phyloP scores from a whole-genome alignment of 2,797 vertebrate genomes.

The Leptodactylus fallax region DNA sequence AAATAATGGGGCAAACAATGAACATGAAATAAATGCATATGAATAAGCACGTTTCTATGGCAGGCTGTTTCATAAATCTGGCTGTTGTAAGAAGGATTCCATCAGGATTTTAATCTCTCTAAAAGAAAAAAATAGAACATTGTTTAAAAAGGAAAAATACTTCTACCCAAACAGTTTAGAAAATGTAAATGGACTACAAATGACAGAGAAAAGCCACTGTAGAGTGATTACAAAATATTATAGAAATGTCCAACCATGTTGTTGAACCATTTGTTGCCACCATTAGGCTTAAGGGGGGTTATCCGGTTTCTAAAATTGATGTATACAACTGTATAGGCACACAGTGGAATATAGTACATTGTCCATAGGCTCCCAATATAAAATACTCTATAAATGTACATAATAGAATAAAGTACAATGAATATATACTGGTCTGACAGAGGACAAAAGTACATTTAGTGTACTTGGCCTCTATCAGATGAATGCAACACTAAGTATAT shows the following conservation, averaged over 20 bases:
- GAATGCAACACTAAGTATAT: too few species aligned
- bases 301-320: too few species aligned
- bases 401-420: too few species aligned
- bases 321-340: too few species aligned
- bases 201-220: not conserved
- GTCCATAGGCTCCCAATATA: too few species aligned
- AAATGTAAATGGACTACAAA: too few species aligned
- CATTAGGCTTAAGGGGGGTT: not conserved
- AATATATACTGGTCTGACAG: too few species aligned
- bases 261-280: not conserved
- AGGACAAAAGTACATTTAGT: too few species aligned
- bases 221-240: not conserved
- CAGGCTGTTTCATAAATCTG: not conserved
- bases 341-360: too few species aligned
- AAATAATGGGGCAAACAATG: not conserved
- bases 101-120: slow-evolving; percentile 45
- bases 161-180: too few species aligned
- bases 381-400: too few species aligned
- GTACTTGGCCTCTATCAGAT: too few species aligned
- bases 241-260: not conserved
- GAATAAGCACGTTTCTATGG: not conserved
- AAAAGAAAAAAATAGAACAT: slow-evolving; percentile 14
- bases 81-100: slow-evolving; percentile 14
- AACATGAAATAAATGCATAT: not conserved
- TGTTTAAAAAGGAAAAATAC: not conserved